Evolutionary conservation across 1,140 invertebrate genomes (phyloP), one percentile per base, ranked within the genome.

Genomic region (Lordiphosa collinella): DNA sequence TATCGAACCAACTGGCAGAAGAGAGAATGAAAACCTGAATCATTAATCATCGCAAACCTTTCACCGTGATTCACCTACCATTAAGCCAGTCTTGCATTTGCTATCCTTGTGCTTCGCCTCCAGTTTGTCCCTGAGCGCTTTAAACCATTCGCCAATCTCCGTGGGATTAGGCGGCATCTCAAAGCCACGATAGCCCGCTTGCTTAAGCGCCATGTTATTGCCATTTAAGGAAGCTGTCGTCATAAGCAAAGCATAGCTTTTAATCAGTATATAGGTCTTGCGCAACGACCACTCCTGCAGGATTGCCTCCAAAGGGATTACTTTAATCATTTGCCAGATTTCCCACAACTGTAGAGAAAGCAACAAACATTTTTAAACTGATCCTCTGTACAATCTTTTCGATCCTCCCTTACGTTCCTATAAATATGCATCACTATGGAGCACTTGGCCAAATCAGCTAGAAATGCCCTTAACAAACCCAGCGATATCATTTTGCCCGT

Each of bases 401-500:
- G 3, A 16, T 9, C 1, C 6, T 1, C 2, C 3, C 68, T 65
- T 41, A 73, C 74, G 48, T 48, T 79, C 37, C 75, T 59, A 53
- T 79, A 80, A 34, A 79, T 70, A 11, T 80, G 51, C 56, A 79
- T 46, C 1, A 62, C 35, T 11, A 79, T 31, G 5, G 35, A 10
- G 1, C 62, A 29, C 7, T 37, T 41, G 5, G 74, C 36, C 18
- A 79, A 4, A 7, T 54, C 40, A 1, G 50, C 41, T 32, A 79
- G 40, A 12, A 79, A 29, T 0, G 59, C 37, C 1, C 75, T 65
- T 2, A 79, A 32, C 4, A 79, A 29, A 1, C 75, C 59, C 5
- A 79, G 34, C 0, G 64, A 65, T 11, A 79, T 79, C 55, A 79
- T 59, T 38, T 79, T 79, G 6, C 75, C 75, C 0, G 75, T 79